phyloP scores from a whole-genome alignment of 2,797 vertebrate species.

The Acanthornis magna region DNA sequence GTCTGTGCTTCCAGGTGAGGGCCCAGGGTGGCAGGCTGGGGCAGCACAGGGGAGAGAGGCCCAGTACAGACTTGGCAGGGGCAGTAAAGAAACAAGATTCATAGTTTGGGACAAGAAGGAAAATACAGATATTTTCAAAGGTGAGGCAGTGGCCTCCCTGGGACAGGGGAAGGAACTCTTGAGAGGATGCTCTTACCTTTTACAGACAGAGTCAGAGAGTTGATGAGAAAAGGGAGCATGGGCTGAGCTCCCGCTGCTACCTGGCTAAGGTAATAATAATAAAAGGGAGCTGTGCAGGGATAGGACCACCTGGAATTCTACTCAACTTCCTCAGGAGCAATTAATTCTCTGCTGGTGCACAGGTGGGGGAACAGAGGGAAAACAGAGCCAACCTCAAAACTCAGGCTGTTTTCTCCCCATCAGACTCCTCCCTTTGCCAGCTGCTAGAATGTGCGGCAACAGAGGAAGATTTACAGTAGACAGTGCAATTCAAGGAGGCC shows the following conservation, averaged over 20 bases:
- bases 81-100: background rate
- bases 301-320: constrained; percentile 1
- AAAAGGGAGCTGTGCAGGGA: constrained; percentile 23
- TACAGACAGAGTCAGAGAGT: background rate
- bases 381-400: background rate
- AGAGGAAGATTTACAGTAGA: background rate
- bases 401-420: background rate
- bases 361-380: background rate
- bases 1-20: constrained; percentile 14
- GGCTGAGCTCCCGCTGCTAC: background rate
- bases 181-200: constrained; percentile 35
- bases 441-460: background rate
- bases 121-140: background rate
- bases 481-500: background rate
- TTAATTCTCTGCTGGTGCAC: background rate
- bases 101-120: background rate
- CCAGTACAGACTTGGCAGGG: background rate
- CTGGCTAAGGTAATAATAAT: background rate
- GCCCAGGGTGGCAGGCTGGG: background rate
- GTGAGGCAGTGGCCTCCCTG: constrained; percentile 33
- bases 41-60: constrained; percentile 15
- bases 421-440: background rate
- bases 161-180: background rate
- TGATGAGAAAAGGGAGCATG: background rate
- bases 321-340: background rate